These are phyloP conservation scores for Drosophila carrolli DNA, from an alignment of 1,140 invertebrate genomes.

Conservation along the genomic window DNA sequence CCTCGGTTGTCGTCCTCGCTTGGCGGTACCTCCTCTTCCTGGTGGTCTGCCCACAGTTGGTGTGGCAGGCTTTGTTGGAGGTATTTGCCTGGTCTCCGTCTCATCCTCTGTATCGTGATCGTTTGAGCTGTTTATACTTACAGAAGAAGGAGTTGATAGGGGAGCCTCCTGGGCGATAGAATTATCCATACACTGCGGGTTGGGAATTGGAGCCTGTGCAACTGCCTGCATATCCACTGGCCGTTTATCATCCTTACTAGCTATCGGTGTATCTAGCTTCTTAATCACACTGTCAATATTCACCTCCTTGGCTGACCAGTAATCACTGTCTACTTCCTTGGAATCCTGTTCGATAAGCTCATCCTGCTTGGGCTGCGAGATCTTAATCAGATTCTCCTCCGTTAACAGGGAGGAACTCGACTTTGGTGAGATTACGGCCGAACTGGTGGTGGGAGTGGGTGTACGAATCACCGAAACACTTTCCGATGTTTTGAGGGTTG, in stretches of 20 bases:
- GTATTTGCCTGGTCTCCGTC: conserved; percentile 67
- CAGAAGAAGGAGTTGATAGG: conserved; percentile 3
- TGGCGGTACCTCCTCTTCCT: conserved; percentile 58
- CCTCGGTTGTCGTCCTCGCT: conserved; percentile 74
- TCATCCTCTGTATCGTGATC: conserved; percentile 82
- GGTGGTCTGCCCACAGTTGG: conserved; percentile 64
- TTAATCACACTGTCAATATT: conserved; percentile 91
- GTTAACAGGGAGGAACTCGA: conserved; percentile 59
- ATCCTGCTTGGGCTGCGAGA: conserved; percentile 80
- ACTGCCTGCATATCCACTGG: conserved; percentile 29
- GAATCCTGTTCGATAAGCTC: conserved; percentile 80
- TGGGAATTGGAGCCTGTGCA: conserved; percentile 30
- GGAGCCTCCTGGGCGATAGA: conserved; percentile 1
- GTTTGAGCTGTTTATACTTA: conserved; percentile 32
- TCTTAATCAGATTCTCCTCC: conserved; percentile 81
- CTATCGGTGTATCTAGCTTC: conserved; percentile 88
- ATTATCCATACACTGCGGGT: neutral
- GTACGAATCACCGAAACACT: conserved; percentile 74
- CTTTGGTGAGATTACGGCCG: conserved; percentile 53
- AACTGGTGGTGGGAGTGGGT: conserved; percentile 64
- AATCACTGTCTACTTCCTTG: conserved; percentile 89
- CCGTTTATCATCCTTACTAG: conserved; percentile 49
- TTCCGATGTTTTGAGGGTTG: conserved; percentile 60
- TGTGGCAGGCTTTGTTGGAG: conserved; percentile 27
- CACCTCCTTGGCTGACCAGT: conserved; percentile 91